Base-by-base conservation (phyloP, 1,140 invertebrate genomes). In the Fopius arisanus region DNA sequence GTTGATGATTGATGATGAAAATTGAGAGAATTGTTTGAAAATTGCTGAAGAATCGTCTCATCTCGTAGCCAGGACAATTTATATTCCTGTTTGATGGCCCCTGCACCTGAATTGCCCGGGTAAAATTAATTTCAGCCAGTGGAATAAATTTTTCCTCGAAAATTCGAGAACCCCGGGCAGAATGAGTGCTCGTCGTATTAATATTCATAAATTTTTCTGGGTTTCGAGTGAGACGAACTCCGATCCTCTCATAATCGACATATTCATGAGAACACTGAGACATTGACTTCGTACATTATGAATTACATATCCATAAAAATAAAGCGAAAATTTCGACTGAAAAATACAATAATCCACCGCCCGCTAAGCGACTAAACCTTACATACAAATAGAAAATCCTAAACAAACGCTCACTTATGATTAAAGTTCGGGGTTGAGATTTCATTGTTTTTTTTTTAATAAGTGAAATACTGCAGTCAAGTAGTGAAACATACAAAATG, bases 291-390 rank as follows among this genome's bases (percentile, higher is more conserved):
- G n/a, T 37, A 37, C 33, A 37, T 10, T 12, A 37, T 26, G 7
- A 63, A 7, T 63, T 63, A 29, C 28, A 37, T 7, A 5, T 10
- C 33, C 2, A 37, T 37, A 12, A 37, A 12, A 37, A 1, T 37
- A 37, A 31, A 48, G 43, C 14, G 43, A 48, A 2, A 19, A 48
- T 48, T 2, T 3, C 0, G 43, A 0, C 43, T 48, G 16, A 48
- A 48, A 70, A 66, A 72, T 51, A 63, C 19, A 72, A 29, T 40
- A 72, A 31, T 66, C 40, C 59, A 65, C 40, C 65, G 70, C 41
- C 63, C 40, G 14, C 28, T 66, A 72, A 72, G 70, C 70, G 62
- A 67, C 70, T 66, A 66, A 67, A 66, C 21, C 59, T 72, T 72
- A 67, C 37, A 16, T 72, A 72, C 23, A 51, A 71, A 59, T 59